Evolutionary conservation across 1,140 invertebrate genomes (phyloP), one percentile per base, ranked within the genome.

Genomic region (Penaeus japonicus): DNA sequence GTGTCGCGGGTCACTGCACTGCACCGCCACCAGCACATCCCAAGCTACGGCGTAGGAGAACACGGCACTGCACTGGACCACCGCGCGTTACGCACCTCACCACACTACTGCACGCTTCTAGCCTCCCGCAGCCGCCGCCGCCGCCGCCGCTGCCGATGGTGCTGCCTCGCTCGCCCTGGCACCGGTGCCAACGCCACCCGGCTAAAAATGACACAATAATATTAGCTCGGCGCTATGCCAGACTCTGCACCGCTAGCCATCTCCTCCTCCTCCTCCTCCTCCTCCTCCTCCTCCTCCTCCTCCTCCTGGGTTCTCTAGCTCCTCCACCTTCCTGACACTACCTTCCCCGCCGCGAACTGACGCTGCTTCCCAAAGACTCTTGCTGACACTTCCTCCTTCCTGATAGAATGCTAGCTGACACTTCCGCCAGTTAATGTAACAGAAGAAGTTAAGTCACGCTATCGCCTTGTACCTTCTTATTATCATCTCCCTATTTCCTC

Each of bases 71-170:
- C 91, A 93, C 94, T 84, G 94, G 91, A 91, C 92, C 93, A 65
- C 93, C 90, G 62, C 93, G 92, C 59, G 94, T 93, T 89, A 93
- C 93, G 91, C 94, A 94, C 10, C 94, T 92, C 5, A 93, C 93
- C 4, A 94, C 92, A 73, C 92, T 91, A 87, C 93, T 93, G 47
- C 92, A 91, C 47, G 93, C 91, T 90, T 94, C 94, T 12, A 93
- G 92, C 35, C 92, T 90, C 84, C 92, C 91, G 85, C 92, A 91
- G 79, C 92, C 91, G 89, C 93, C 93, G 27, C 92, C 84, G 10
- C 92, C 92, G 55, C 93, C 91, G 47, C 82, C 85, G 22, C 89
- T 89, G 57, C 90, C 91, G 86, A 92, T 87, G 32, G 83, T 87
- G 84, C 85, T 84, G 75, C 53, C 27, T 57, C 78, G n/a, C 62